Base-by-base conservation (phyloP, 2,888 invertebrate species). In the Ernsta delagoae region DNA sequence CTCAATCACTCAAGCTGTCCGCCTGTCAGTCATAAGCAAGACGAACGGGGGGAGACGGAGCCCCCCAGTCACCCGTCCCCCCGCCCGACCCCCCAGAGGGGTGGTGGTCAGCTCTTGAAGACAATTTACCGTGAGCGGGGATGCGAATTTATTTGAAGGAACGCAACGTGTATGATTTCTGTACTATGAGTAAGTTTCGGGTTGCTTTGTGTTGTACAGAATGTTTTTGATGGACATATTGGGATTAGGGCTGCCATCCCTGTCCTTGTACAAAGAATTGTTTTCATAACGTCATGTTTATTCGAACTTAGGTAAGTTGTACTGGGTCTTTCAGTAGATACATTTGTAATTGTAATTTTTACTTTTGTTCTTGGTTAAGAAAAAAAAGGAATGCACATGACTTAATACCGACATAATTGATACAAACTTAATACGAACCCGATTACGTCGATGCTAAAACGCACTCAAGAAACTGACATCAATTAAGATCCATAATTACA, bases 1-100 rank as follows among this genome's bases (percentile, higher is more conserved):
- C 92, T 92, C 92, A 91, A 92, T 92, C 92, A 92, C 92, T 92
- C 91, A 90, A 90, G 84, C 90, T 92, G 92, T 92, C 92, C 88
- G 81, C 87, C 88, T 88, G 91, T 92, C 92, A 91, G 85, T 93
- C 93, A 93, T 92, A 92, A 92, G 91, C 90, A 92, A 92, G 91
- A 90, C 91, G 89, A 88, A 91, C 89, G 89, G 90, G 92, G 88
- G 87, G 86, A 87, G 84, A 86, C 85, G 86, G 86, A 83, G 86
- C 88, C 88, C 86, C 85, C 86, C 78, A 9, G 16, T 31, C 77
- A 76, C 75, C 77, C 74, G 71, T 66, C 78, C 77, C 79, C 78
- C 78, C 79, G 76, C 84, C 75, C 70, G 48, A 72, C 62, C 75
- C 80, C 84, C 80, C 79, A 78, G 78, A 81, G 79, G 79, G 83